Evolutionary conservation across 2,888 invertebrate species (phyloP).

Genomic region (Cetonia aurata): DNA sequence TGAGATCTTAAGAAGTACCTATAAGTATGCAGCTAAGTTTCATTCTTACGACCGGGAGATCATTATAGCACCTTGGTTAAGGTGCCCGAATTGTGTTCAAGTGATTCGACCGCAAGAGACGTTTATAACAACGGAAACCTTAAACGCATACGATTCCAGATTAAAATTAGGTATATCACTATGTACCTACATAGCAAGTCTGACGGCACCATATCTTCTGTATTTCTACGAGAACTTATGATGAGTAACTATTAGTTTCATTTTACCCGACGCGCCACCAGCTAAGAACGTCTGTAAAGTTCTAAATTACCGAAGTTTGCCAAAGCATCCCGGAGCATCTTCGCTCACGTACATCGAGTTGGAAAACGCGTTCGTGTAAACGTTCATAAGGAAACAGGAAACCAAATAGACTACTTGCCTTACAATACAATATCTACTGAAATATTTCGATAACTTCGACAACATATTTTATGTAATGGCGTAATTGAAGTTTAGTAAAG

Average conservation of each 20-base stretch:
- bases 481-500: too few relatives aligned
- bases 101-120: slow-evolving; percentile 22
- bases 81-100: slow-evolving; percentile 9
- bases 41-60: too few relatives aligned
- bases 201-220: neutral
- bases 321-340: slow-evolving; percentile 10
- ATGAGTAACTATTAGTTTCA: slow-evolving; percentile 45
- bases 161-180: slow-evolving; percentile 4
- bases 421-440: too few relatives aligned
- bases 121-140: slow-evolving; percentile 27
- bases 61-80: neutral
- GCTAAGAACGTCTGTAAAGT: slow-evolving; percentile 34
- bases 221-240: slow-evolving; percentile 31
- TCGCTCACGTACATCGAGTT: neutral
- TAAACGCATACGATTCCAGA: slow-evolving; percentile 24
- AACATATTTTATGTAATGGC: too few relatives aligned
- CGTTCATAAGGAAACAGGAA: too few relatives aligned
- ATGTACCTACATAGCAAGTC: neutral
- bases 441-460: too few relatives aligned
- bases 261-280: slow-evolving; percentile 17
- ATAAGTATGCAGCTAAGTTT: too few relatives aligned
- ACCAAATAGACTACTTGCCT: too few relatives aligned
- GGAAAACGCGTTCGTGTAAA: neutral
- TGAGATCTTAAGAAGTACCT: too few relatives aligned
- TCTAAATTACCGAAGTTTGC: slow-evolving; percentile 39